These are phyloP conservation scores for Percopsis omiscomaycus DNA, from an alignment of 2,797 vertebrate species.

Conservation along the genomic window DNA sequence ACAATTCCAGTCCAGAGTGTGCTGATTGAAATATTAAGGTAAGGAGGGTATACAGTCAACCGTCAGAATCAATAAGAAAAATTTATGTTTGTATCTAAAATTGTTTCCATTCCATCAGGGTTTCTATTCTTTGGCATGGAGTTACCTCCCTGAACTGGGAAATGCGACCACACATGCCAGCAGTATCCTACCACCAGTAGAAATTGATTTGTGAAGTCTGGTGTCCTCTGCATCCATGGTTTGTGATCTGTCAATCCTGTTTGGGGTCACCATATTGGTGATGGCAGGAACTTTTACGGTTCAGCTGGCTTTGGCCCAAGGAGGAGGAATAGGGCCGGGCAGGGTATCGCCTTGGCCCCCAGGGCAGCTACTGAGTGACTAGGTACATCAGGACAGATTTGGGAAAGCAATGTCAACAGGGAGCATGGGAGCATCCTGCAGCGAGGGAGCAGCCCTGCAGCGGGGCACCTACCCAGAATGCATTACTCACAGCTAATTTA, in stretches of 20 bases:
- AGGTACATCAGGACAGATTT: slow-evolving; percentile 94
- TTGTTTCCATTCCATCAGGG: not conserved
- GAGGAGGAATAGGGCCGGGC: slow-evolving; percentile 70
- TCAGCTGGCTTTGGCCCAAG: slow-evolving; percentile 88
- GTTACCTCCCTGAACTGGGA: slow-evolving; percentile 36
- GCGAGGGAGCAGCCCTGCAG: slow-evolving; percentile 77
- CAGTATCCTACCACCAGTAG: slow-evolving; percentile 68
- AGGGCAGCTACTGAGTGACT: slow-evolving; percentile 87
- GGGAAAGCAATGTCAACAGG: slow-evolving; percentile 83
- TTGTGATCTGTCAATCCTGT: slow-evolving; percentile 85
- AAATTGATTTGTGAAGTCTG: slow-evolving; percentile 78
- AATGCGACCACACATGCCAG: slow-evolving; percentile 55
- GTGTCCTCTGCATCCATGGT: slow-evolving; percentile 76
- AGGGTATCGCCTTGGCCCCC: slow-evolving; percentile 78
- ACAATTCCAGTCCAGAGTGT: too few relatives aligned
- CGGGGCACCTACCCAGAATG: slow-evolving; percentile 80
- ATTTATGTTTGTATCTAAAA: too few relatives aligned
- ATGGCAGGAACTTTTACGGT: slow-evolving; percentile 84
- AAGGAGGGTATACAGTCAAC: too few relatives aligned
- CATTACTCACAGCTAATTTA: slow-evolving; percentile 82
- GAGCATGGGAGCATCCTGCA: slow-evolving; percentile 79
- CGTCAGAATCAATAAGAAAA: too few relatives aligned
- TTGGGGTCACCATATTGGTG: slow-evolving; percentile 79
- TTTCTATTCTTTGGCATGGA: slow-evolving; percentile 14
- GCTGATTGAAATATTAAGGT: too few relatives aligned